Percentiles rank a stretch among this genome's conserved stretches.
phyloP scores from a whole-genome alignment of 1,140 invertebrate genomes.

The Drosophila novamexicana region DNA sequence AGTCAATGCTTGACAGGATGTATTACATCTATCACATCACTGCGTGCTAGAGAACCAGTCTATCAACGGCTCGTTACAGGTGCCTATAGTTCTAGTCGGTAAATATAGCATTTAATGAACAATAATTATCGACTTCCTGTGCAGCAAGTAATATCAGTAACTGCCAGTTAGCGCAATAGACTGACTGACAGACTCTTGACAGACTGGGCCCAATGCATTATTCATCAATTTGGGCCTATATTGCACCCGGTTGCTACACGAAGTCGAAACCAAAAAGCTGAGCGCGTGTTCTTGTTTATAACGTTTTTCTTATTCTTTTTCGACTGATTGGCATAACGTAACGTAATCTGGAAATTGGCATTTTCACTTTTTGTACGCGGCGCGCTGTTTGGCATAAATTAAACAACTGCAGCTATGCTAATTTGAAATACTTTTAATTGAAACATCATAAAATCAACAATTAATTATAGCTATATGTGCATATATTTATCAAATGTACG shows the following conservation, averaged over 20 bases:
- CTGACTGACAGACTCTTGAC: conserved; percentile 24
- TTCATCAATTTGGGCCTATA: conserved; percentile 40
- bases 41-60: conserved; percentile 2
- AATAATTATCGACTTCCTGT: conserved; percentile 56
- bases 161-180: conserved; percentile 7
- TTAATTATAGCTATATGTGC: conserved; percentile 33
- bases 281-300: no score
- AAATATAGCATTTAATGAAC: conserved; percentile 47
- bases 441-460: conserved; percentile 54
- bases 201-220: conserved; percentile 48
- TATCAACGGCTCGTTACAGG: conserved; percentile 24
- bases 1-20: background rate
- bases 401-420: conserved; percentile 44
- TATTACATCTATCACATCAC: background rate
- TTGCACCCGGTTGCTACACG: conserved; percentile 38
- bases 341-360: conserved; percentile 8
- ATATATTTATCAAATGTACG: conserved; percentile 22
- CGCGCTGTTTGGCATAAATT: conserved; percentile 32
- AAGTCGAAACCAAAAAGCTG: background rate
- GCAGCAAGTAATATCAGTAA: conserved; percentile 2
- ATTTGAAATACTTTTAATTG: conserved; percentile 53
- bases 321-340: background rate
- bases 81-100: conserved; percentile 26
- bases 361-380: background rate
- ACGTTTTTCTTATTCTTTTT: background rate